phyloP scores from a whole-genome alignment of 2,888 invertebrate genomes.

The Allolobophora icterica region DNA sequence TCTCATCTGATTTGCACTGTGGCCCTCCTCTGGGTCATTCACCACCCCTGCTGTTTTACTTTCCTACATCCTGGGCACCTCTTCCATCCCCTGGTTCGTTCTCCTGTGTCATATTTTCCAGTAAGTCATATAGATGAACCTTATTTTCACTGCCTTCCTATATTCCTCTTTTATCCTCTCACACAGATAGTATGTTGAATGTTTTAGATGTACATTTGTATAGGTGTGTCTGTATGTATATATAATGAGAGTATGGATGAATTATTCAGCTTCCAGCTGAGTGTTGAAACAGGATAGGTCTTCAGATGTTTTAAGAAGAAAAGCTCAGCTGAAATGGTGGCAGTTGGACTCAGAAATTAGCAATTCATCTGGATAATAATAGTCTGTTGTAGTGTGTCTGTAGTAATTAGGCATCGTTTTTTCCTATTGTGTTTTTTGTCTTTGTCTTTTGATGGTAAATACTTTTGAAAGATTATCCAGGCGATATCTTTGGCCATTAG shows the following conservation, averaged over 20 bases:
- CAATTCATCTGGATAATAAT: background rate
- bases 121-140: background rate
- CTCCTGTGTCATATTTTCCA: background rate
- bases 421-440: background rate
- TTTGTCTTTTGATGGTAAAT: background rate
- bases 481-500: background rate
- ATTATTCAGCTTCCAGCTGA: background rate
- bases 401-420: background rate
- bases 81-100: background rate
- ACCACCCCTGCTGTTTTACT: background rate
- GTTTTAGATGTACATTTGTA: background rate
- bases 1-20: constrained; percentile 25
- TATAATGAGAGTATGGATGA: background rate
- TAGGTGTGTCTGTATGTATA: background rate
- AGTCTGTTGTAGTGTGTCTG: background rate
- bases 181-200: background rate
- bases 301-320: background rate
- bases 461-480: background rate
- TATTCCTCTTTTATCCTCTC: background rate
- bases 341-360: background rate
- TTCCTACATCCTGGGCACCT: background rate
- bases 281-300: background rate
- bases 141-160: background rate
- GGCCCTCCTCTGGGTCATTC: background rate
- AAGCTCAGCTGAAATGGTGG: background rate